A percentile compares a stretch with the other conserved stretches of the same genome.
phyloP scores from a whole-genome alignment of 1,140 invertebrate genomes.

The Ostrea edulis region DNA sequence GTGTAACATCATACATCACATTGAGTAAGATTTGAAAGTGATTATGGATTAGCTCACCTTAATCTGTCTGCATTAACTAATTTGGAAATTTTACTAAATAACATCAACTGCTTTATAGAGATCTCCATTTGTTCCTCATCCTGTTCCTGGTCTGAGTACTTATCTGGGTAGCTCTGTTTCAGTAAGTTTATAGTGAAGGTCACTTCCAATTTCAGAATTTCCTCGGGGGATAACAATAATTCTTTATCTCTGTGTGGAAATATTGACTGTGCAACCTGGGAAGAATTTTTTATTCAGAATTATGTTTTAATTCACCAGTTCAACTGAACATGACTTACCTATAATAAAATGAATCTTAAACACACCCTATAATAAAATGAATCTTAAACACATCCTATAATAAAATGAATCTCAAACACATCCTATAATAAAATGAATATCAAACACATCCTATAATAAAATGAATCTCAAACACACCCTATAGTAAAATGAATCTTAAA shows the following conservation, averaged over 20 bases:
- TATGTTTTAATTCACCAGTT: no score
- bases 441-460: no score
- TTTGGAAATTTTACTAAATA: conserved; percentile 14
- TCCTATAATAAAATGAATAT: no score
- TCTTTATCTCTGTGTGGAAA: conserved; percentile 41
- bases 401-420: no score
- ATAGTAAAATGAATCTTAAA: no score
- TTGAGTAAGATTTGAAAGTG: not conserved
- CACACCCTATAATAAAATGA: no score
- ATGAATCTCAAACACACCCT: no score
- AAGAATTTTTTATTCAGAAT: no score
- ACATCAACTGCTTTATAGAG: not conserved
- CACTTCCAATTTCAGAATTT: conserved; percentile 38
- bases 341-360: no score
- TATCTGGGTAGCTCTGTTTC: not conserved
- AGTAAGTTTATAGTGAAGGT: conserved; percentile 21
- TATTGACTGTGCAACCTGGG: conserved; percentile 30
- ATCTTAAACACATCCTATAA: no score
- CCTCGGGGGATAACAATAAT: not conserved
- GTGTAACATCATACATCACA: not conserved
- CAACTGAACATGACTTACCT: no score
- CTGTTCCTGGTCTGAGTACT: not conserved
- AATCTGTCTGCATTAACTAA: not conserved
- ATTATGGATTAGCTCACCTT: not conserved
- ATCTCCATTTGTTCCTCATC: not conserved